These are phyloP conservation scores for Microvelia longipes DNA, from an alignment of 1,140 invertebrate genomes.

Conservation along the genomic window DNA sequence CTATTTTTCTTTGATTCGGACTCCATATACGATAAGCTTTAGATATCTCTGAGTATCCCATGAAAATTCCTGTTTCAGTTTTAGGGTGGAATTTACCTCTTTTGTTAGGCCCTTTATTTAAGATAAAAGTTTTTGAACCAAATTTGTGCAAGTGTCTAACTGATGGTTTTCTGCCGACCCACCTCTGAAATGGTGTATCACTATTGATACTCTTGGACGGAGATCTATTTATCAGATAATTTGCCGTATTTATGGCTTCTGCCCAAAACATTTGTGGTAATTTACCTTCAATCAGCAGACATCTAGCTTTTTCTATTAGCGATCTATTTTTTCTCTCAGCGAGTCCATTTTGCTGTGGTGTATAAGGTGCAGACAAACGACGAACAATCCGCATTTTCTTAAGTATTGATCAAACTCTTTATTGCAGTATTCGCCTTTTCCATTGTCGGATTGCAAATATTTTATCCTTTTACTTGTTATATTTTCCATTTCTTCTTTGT, in stretches of 20 bases:
- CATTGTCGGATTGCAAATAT: conserved; percentile 24
- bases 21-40: background rate
- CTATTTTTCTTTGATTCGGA: background rate
- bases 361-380: conserved; percentile 20
- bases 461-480: conserved; percentile 9
- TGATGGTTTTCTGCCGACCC: conserved; percentile 24
- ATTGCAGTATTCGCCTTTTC: conserved; percentile 22
- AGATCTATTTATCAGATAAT: conserved; percentile 31
- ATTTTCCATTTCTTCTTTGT: conserved; percentile 7
- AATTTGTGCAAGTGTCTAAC: conserved; percentile 23
- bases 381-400: conserved; percentile 5
- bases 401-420: conserved; percentile 5
- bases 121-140: conserved; percentile 14
- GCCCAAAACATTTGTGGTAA: conserved; percentile 18
- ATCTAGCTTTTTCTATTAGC: conserved; percentile 24
- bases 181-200: conserved; percentile 14
- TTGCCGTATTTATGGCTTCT: conserved; percentile 25
- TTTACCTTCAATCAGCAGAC: conserved; percentile 20
- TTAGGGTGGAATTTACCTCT: background rate
- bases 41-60: background rate
- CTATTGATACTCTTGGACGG: conserved; percentile 25
- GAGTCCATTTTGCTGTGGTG: conserved; percentile 31
- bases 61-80: background rate
- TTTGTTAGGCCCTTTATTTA: background rate
- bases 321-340: conserved; percentile 27